These are phyloP conservation scores for Anthopleura sola DNA, from an alignment of 64 coral and sea anemone genomes.

Conservation along the genomic window DNA sequence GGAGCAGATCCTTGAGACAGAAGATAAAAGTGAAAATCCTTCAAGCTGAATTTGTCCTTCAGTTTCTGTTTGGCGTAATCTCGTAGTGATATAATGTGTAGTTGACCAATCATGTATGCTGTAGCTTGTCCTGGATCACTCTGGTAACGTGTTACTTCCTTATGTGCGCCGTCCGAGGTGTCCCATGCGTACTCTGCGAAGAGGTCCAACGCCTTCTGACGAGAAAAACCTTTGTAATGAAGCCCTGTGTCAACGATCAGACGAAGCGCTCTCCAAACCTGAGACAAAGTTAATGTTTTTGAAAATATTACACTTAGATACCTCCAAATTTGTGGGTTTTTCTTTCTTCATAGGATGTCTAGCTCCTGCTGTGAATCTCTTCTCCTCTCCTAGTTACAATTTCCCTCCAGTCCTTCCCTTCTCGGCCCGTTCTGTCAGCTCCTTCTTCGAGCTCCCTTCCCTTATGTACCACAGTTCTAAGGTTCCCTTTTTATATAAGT, in stretches of 20 bases:
- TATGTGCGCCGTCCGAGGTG: conserved; percentile 33
- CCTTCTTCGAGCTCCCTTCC: too few relatives aligned
- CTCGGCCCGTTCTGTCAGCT: too few relatives aligned
- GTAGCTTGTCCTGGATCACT: conserved; percentile 57
- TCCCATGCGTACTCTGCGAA: conserved; percentile 57
- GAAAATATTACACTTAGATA: too few relatives aligned
- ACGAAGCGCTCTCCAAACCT: conserved; percentile 63
- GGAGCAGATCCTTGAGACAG: conserved; percentile 59
- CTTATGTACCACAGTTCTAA: too few relatives aligned
- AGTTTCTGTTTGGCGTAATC: conserved; percentile 45
- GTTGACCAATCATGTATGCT: conserved; percentile 64
- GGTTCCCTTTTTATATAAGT: too few relatives aligned
- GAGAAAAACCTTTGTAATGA: conserved; percentile 44
- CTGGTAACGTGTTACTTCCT: conserved; percentile 58
- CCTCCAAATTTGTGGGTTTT: too few relatives aligned
- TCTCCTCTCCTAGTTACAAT: too few relatives aligned
- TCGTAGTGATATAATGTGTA: conserved; percentile 44
- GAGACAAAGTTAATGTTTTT: too few relatives aligned
- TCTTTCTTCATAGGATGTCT: too few relatives aligned
- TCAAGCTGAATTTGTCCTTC: conserved; percentile 32
- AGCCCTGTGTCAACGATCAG: conserved; percentile 62
- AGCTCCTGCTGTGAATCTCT: too few relatives aligned
- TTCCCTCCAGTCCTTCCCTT: too few relatives aligned
- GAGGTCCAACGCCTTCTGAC: conserved; percentile 8
- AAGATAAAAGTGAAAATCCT: conserved; percentile 57